Evolutionary conservation across 1,140 invertebrate genomes (phyloP).

Genomic region (Sipha flava): DNA sequence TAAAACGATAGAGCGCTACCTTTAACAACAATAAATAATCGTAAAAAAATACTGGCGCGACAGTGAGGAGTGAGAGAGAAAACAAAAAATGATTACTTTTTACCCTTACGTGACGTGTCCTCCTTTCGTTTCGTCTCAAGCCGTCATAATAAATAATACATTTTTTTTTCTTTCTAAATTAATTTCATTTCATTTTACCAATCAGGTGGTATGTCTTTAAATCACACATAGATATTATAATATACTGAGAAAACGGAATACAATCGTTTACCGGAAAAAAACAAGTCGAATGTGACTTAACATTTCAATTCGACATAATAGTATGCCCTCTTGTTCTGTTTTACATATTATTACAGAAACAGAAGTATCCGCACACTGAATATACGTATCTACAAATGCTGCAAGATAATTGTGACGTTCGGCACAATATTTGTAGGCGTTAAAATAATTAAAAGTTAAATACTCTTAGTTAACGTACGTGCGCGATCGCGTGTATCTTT

Average conservation of each 20-base stretch:
- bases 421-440: neutral
- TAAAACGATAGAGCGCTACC: slow-evolving; percentile 32
- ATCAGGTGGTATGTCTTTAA: neutral
- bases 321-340: neutral
- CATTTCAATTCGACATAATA: neutral
- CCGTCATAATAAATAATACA: slow-evolving; percentile 7
- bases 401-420: neutral
- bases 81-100: slow-evolving; percentile 19
- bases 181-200: neutral
- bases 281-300: neutral
- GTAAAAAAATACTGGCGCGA: slow-evolving; percentile 18
- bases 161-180: neutral
- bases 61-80: slow-evolving; percentile 1
- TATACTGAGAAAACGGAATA: neutral
- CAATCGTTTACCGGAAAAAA: neutral
- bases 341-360: neutral
- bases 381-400: neutral
- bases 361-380: neutral
- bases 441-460: too few species aligned
- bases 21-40: slow-evolving; percentile 29
- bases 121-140: neutral
- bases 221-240: neutral
- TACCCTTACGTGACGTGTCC: slow-evolving; percentile 29
- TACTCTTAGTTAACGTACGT: too few species aligned
- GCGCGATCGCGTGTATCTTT: too few species aligned